Percentiles rank a stretch among this genome's conserved stretches.
Conservation (phyloP, 1,140 invertebrate species). For the Lucilia sericata region DNA sequence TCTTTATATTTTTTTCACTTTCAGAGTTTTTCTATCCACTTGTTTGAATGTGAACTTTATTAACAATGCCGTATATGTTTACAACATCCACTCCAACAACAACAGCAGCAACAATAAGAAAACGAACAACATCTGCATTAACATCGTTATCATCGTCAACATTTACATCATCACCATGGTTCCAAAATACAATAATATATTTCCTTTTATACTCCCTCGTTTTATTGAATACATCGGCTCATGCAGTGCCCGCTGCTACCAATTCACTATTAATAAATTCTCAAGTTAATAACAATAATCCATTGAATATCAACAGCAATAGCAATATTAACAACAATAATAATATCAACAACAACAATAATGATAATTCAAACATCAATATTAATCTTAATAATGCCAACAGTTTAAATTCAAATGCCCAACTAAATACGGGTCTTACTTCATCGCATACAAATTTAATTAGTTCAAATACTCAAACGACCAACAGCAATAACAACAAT, state of each 20-base stretch:
- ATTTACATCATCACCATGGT: background rate
- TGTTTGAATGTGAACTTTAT: constrained; percentile 7
- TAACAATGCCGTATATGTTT: constrained; percentile 18
- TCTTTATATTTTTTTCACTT: background rate
- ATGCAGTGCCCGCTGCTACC: constrained; percentile 20
- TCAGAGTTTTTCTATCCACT: background rate
- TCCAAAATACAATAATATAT: background rate
- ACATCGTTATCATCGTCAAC: background rate
- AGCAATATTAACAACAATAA: constrained; percentile 43
- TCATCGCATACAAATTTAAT: constrained; percentile 20
- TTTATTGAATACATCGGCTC: background rate
- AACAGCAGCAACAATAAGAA: background rate
- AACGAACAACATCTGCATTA: background rate
- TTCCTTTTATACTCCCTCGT: background rate
- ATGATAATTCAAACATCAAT: constrained; percentile 3
- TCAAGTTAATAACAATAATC: constrained; percentile 31
- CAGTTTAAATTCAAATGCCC: constrained; percentile 16
- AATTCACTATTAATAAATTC: constrained; percentile 20
- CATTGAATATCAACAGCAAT: constrained; percentile 23
- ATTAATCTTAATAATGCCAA: constrained; percentile 46
- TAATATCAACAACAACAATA: background rate
- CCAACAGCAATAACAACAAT: background rate
- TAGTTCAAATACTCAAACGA: constrained; percentile 18
- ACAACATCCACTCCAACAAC: background rate
- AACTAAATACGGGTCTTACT: constrained; percentile 22